phyloP scores from a whole-genome alignment of 23 tunicate species.

The Clavelina lepadiformis region DNA sequence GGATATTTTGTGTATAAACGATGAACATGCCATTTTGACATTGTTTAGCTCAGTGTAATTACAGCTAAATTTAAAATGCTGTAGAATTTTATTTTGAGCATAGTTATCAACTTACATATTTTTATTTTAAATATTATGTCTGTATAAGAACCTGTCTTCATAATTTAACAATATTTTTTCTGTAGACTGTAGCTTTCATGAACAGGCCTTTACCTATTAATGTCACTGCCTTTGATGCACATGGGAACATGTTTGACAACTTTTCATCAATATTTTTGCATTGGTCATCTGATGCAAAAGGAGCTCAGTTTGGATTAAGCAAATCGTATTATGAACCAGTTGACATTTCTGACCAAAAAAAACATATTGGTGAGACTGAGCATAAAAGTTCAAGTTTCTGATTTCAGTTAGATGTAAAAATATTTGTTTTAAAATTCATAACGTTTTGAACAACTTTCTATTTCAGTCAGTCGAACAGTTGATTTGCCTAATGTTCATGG shows the following conservation, averaged over 20 bases:
- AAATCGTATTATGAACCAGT: slow-evolving; percentile 13
- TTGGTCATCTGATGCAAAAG: slow-evolving; percentile 18
- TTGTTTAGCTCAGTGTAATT: too few species aligned
- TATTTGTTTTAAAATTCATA: neutral
- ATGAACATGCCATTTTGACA: too few species aligned
- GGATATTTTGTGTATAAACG: too few species aligned
- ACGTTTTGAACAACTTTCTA: neutral
- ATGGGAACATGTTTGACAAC: slow-evolving; percentile 62
- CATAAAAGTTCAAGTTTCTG: too few species aligned
- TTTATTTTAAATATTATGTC: too few species aligned
- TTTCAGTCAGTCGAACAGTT: slow-evolving; percentile 14
- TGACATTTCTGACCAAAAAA: slow-evolving; percentile 36
- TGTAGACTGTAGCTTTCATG: slow-evolving; percentile 42
- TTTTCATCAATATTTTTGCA: slow-evolving; percentile 49
- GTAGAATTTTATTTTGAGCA: too few species aligned
- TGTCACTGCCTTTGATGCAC: slow-evolving; percentile 52
- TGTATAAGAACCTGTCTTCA: too few species aligned
- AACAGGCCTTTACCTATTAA: slow-evolving; percentile 31
- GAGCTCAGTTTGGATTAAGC: slow-evolving; percentile 1
- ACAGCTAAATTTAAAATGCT: too few species aligned
- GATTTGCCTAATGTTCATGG: slow-evolving; percentile 4
- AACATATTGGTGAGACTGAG: slow-evolving; percentile 44
- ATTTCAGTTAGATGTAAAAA: too few species aligned
- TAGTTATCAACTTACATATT: too few species aligned
- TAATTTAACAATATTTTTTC: too few species aligned